These are phyloP conservation scores for Pyrgilauda ruficollis DNA, from an alignment of 2,113 vertebrate genomes.

Conservation along the genomic window DNA sequence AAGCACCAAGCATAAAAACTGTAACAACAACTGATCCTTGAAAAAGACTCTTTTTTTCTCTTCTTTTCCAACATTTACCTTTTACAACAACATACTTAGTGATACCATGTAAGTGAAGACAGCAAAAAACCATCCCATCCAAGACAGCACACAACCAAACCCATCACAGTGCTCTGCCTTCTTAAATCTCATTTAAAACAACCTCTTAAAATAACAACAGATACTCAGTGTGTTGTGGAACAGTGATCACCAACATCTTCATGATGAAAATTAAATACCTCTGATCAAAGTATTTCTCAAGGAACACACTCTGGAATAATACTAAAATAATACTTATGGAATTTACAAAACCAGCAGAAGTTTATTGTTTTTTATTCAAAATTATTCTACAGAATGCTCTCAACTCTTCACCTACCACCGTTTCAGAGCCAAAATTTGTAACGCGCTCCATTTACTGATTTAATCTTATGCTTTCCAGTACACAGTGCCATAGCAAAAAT, in stretches of 20 bases:
- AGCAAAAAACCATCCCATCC: background rate
- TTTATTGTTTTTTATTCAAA: background rate
- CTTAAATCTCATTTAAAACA: background rate
- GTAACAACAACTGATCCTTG: background rate
- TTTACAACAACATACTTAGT: background rate
- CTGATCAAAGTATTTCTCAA: background rate
- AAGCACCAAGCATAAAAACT: background rate
- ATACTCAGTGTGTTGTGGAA: fast-evolving
- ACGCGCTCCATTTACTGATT: background rate
- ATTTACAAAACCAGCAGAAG: background rate
- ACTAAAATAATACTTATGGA: background rate
- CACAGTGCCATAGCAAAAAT: background rate
- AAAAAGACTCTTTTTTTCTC: background rate
- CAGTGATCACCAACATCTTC: background rate
- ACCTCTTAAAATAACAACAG: background rate
- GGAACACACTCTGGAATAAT: background rate
- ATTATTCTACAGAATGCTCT: background rate
- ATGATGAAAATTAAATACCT: background rate
- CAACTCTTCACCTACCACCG: background rate
- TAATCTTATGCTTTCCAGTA: background rate
- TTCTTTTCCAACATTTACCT: background rate
- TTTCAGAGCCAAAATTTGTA: background rate
- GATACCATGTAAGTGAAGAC: background rate
- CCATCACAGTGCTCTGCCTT: background rate
- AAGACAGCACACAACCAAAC: background rate